Base-by-base conservation (phyloP, 2,797 vertebrate genomes). In the Gallinago nigripennis region DNA sequence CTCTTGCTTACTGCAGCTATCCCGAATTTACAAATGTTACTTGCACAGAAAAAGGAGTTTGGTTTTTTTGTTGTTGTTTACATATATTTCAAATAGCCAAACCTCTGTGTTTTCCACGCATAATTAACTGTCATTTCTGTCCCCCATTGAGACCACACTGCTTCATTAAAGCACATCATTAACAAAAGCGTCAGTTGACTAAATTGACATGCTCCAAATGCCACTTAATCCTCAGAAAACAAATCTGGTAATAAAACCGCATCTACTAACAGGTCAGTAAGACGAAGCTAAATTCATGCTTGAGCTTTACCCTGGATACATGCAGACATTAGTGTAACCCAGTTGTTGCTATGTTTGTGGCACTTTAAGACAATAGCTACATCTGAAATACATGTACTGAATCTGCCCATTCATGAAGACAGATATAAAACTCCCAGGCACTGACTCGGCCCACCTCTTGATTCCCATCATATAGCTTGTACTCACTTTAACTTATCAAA, bases 181-280 rank as follows among this genome's bases (percentile, higher is more conserved):
- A 94, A 79, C 48, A 80, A 73, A 94, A 83, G 23, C 51, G 53
- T 39, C 95, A 91, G 58, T 6, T 92, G 84, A 82, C 88, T 95
- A 86, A 88, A 87, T 3, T 85, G 66, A 91, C 78, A 16, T 21
- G 30, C 35, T 90, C 54, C 85, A 92, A 96, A 88, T 31, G 48
- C 46, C 71, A 56, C 76, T 78, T 94, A 92, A 91, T 88, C 91
- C 69, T 85, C 75, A 73, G 51, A 24, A 75, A 68, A 80, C 35
- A 89, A 86, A 87, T 61, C 73, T 78, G 37, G n/a, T 83, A 94
- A 92, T 71, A 86, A 86, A 96, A 70, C 33, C 54, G 19, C 69
- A 54, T 58, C 76, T 58, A 65, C 13, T 64, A 85, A 64, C 45
- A 61, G 53, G 41, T 82, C 78, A 57, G 45, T 77, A 45, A 82